phyloP scores from a whole-genome alignment of 2,797 vertebrate species.

The Octomys mimax region DNA sequence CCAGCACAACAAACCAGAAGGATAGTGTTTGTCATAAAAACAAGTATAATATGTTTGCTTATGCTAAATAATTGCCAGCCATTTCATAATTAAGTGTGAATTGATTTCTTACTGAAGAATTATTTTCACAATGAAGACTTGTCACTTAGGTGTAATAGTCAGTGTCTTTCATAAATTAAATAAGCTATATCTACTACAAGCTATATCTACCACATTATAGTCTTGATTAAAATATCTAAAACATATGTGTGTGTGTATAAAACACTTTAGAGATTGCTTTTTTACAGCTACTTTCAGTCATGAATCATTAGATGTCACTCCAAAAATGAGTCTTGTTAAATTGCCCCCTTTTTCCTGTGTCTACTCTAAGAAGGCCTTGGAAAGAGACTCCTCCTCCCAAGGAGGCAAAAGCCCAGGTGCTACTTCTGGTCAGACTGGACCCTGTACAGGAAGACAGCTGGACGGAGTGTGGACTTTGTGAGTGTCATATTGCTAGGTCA shows the following conservation, averaged over 20 bases:
- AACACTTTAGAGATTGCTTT: not conserved
- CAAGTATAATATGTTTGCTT: not conserved
- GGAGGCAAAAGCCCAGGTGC: not conserved
- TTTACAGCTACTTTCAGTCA: not conserved
- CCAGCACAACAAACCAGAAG: not conserved
- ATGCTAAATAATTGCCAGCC: not conserved
- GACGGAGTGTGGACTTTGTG: too few species aligned
- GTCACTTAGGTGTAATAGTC: not conserved
- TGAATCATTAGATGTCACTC: not conserved
- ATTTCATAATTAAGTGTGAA: constrained; percentile 20
- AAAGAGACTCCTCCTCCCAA: not conserved
- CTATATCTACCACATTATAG: not conserved
- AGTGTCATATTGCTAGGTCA: not conserved
- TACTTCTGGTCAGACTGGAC: not conserved
- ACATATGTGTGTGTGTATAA: not conserved
- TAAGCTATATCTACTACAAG: not conserved
- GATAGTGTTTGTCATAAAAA: not conserved
- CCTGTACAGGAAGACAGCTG: not conserved
- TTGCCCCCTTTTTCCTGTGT: not conserved
- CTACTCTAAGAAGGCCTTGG: not conserved
- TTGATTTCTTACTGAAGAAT: not conserved
- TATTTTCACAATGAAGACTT: not conserved
- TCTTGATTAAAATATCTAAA: not conserved
- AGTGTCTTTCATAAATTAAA: not conserved
- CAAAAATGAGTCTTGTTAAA: not conserved